Percentiles rank a stretch among this genome's conserved stretches.
phyloP scores from a whole-genome alignment of 2,113 vertebrate species.

The Globicephala melas region DNA sequence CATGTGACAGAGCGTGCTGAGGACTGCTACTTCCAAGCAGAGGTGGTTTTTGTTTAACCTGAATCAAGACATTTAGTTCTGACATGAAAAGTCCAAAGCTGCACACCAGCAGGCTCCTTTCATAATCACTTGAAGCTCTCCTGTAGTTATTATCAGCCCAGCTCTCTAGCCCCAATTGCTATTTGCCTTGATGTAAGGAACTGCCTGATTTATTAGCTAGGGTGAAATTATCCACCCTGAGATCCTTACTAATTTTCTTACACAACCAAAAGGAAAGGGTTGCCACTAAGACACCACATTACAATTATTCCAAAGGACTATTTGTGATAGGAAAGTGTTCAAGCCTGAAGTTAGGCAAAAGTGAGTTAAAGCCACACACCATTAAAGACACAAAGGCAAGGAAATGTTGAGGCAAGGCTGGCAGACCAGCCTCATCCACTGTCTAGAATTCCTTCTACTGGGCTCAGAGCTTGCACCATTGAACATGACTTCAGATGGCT shows the following conservation, averaged over 20 bases:
- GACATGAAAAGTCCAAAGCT: conserved; percentile 76
- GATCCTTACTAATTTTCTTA: conserved; percentile 75
- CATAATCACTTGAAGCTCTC: conserved; percentile 76
- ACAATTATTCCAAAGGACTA: conserved; percentile 32
- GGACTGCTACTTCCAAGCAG: conserved; percentile 54
- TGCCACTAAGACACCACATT: conserved; percentile 17
- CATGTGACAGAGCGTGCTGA: conserved; percentile 21
- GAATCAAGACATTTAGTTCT: conserved; percentile 77
- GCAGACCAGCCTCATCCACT: not conserved
- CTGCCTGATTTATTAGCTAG: conserved; percentile 75
- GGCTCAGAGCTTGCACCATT: not conserved
- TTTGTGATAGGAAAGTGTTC: conserved; percentile 26
- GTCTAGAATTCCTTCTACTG: not conserved
- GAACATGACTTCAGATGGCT: not conserved
- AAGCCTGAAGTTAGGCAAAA: conserved; percentile 51
- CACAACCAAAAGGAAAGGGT: conserved; percentile 58
- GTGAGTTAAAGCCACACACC: conserved; percentile 45
- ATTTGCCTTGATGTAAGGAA: conserved; percentile 73
- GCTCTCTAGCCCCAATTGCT: conserved; percentile 68
- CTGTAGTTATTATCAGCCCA: conserved; percentile 69
- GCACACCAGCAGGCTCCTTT: conserved; percentile 79
- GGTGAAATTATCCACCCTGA: conserved; percentile 71
- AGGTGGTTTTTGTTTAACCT: conserved; percentile 73
- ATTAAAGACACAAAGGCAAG: conserved; percentile 42
- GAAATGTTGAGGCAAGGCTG: conserved; percentile 26